phyloP scores from a whole-genome alignment of 2,888 invertebrate species.

The Candidula unifasciata region DNA sequence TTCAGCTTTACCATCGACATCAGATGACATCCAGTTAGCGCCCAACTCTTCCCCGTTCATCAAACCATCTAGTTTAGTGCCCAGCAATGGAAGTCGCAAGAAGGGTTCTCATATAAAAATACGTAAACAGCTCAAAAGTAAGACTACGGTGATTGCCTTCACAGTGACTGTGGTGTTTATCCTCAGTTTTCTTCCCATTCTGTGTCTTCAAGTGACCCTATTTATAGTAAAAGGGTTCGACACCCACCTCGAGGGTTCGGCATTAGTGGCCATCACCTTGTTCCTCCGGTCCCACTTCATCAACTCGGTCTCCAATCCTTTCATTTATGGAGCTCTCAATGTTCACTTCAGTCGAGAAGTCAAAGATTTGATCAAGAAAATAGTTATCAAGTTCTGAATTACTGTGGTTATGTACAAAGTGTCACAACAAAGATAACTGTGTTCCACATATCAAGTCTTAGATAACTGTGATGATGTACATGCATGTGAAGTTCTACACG shows the following conservation, averaged over 20 bases:
- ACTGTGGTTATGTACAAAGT: too few relatives aligned
- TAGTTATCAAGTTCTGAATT: neutral
- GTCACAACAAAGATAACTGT: too few relatives aligned
- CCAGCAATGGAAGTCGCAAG: neutral
- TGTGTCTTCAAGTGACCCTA: constrained; percentile 59
- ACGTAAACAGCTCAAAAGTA: constrained; percentile 6
- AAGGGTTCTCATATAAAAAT: neutral
- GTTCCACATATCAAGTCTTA: too few relatives aligned
- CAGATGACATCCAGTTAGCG: neutral
- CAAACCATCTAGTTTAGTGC: neutral
- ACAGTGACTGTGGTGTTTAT: constrained; percentile 66
- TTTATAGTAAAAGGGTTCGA: constrained; percentile 59
- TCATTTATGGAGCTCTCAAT: constrained; percentile 67
- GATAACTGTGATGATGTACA: too few relatives aligned
- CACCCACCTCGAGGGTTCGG: constrained; percentile 51
- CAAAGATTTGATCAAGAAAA: constrained; percentile 5
- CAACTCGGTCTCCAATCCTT: constrained; percentile 65
- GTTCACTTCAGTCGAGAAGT: constrained; percentile 58
- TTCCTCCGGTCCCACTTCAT: constrained; percentile 67
- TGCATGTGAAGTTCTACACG: too few relatives aligned
- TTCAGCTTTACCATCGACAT: neutral
- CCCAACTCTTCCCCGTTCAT: neutral
- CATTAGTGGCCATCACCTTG: constrained; percentile 60
- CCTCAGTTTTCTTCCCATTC: constrained; percentile 64
- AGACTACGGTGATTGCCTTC: constrained; percentile 59